phyloP scores from a whole-genome alignment of 2,797 vertebrate genomes.

The Crocodylus rhombifer region DNA sequence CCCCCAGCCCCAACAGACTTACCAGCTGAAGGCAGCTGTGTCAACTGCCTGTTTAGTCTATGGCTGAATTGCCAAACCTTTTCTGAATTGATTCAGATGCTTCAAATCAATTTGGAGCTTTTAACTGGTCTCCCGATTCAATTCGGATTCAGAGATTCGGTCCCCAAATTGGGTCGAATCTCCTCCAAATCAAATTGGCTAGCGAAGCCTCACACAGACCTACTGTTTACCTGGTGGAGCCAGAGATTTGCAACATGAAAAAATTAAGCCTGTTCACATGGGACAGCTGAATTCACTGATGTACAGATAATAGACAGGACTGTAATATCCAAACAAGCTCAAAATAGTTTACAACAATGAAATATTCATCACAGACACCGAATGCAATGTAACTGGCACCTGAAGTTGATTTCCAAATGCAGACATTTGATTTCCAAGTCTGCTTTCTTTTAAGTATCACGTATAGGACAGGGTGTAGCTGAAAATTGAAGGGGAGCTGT shows the following conservation, averaged over 20 bases:
- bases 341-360: background rate
- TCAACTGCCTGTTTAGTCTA: too few relatives aligned
- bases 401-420: background rate
- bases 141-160: too few relatives aligned
- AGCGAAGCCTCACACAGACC: too few relatives aligned
- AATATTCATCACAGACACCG: background rate
- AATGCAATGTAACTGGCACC: background rate
- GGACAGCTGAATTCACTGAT: background rate
- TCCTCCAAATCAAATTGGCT: too few relatives aligned
- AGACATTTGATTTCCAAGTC: background rate
- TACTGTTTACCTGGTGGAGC: background rate
- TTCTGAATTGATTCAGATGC: too few relatives aligned
- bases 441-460: fast-evolving
- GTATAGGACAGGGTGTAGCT: background rate
- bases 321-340: background rate
- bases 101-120: too few relatives aligned
- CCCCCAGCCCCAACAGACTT: too few relatives aligned
- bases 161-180: too few relatives aligned
- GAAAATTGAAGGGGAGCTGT: background rate
- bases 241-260: background rate
- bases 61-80: too few relatives aligned
- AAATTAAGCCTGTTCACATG: fast-evolving
- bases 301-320: background rate
- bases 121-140: too few relatives aligned
- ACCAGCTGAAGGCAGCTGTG: too few relatives aligned